These are phyloP conservation scores for Pasiphila rectangulata DNA, from an alignment of 2,888 invertebrate species.

Conservation along the genomic window DNA sequence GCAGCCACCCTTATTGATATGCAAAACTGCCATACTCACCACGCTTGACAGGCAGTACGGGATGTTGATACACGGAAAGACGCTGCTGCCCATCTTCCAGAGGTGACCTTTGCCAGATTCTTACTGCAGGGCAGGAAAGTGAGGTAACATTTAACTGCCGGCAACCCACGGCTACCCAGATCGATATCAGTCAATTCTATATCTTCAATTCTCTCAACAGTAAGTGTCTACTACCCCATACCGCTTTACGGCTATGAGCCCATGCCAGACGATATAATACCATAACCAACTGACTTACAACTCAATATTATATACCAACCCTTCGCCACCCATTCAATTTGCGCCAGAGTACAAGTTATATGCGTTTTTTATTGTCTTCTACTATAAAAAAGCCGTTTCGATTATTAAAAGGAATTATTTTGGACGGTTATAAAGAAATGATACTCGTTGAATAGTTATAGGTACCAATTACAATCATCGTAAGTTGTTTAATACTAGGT, in stretches of 20 bases:
- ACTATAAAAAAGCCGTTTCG: slow-evolving; percentile 67
- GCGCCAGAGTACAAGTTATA: slow-evolving; percentile 62
- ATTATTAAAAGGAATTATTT: slow-evolving; percentile 56
- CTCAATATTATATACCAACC: slow-evolving; percentile 27
- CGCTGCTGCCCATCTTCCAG: too few species aligned
- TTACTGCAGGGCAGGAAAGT: too few species aligned
- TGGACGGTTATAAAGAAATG: slow-evolving; percentile 36
- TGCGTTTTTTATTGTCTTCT: slow-evolving; percentile 71
- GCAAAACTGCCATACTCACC: too few species aligned
- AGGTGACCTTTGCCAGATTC: too few species aligned
- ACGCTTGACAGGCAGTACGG: too few species aligned
- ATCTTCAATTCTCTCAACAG: slow-evolving; percentile 10
- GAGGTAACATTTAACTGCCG: too few species aligned
- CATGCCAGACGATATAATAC: slow-evolving; percentile 39
- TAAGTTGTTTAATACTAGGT: too few species aligned
- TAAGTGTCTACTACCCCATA: slow-evolving; percentile 48
- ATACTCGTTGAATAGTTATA: slow-evolving; percentile 10
- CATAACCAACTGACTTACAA: slow-evolving; percentile 35
- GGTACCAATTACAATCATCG: too few species aligned
- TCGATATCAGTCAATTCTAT: not conserved
- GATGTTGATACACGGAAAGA: too few species aligned
- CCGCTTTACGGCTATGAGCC: slow-evolving; percentile 43
- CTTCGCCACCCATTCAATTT: slow-evolving; percentile 64
- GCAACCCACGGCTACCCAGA: too few species aligned
- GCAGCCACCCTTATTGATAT: too few species aligned